Evolutionary conservation across 1,140 invertebrate genomes (phyloP), one percentile per base, ranked within the genome.

Genomic region (Sinonovacula constricta): DNA sequence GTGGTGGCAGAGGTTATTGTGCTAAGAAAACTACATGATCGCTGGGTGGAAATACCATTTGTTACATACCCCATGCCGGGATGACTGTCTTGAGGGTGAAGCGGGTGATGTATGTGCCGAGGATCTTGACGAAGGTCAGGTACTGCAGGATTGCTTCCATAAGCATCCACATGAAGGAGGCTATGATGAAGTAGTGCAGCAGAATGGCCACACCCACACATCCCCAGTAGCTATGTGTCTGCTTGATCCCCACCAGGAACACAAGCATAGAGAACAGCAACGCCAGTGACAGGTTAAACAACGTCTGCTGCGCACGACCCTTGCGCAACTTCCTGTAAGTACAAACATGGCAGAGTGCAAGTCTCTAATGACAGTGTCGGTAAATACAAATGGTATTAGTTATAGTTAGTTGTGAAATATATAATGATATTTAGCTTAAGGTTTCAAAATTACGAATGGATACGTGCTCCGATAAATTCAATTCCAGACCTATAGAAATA

Each of bases 141-240:
- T 92, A 92, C 80, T 92, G 92, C 28, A 92, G 77, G 24, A 91
- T 86, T 0, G 90, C 91, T 81, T 92, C 91, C 28, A 92, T 90
- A 39, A 92, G 82, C 92, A 92, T 92, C 92, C 92, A 92, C 54
- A 89, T 85, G 71, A 92, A 92, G 0, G 91, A 90, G 0, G 88
- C 89, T 15, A 92, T 79, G 28, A 92, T 87, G 54, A 92, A 90
- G 80, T 92, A 92, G 67, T 92, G 92, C 1, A 92, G 83, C 14
- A 90, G 70, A 3, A 89, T 86, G 10, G 91, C 90, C 24, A 91
- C 87, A 5, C 71, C 49, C 15, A 90, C 60, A 81, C 91, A 92
- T 0, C 84, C 83, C 30, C 53, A 66, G 59, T 82, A 77, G 66
- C 82, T 84, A 30, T 85, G 74, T 2, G 88, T 90, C 79, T 86